Conservation (phyloP, 2,113 vertebrate species). For the Tenrec ecaudatus region DNA sequence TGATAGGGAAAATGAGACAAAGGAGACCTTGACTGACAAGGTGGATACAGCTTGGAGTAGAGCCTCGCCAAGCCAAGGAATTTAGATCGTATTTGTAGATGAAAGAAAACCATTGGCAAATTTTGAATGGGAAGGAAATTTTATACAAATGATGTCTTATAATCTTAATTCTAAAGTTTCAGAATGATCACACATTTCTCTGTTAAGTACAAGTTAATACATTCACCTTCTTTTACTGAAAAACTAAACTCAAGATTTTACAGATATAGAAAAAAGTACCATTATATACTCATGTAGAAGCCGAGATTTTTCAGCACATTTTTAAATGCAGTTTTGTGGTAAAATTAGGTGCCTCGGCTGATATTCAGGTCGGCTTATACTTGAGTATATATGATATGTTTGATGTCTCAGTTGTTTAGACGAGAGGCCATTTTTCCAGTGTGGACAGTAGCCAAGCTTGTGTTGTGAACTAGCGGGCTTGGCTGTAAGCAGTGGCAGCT, state of each 20-base stretch:
- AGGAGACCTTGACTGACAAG: not conserved
- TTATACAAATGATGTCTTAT: not conserved
- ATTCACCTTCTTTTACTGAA: constrained; percentile 22
- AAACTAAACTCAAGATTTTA: constrained; percentile 18
- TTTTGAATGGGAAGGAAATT: not conserved
- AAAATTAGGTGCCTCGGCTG: too few species aligned
- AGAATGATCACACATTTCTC: not conserved
- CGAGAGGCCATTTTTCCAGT: not conserved
- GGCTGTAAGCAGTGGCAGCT: not conserved
- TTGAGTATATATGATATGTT: not conserved
- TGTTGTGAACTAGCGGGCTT: not conserved
- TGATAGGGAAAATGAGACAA: not conserved
- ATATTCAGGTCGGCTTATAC: too few species aligned
- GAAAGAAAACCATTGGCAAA: not conserved
- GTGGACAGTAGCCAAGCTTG: not conserved
- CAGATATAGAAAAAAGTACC: not conserved
- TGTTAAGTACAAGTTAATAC: not conserved
- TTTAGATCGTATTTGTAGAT: not conserved
- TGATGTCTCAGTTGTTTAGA: not conserved
- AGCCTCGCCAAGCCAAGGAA: not conserved
- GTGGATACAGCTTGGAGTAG: not conserved
- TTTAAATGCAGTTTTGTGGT: too few species aligned
- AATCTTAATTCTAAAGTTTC: constrained; percentile 37
- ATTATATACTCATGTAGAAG: too few species aligned
- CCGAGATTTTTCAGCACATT: too few species aligned